Evolutionary conservation across 2,888 invertebrate genomes (phyloP).

Genomic region (Lithophane socia): DNA sequence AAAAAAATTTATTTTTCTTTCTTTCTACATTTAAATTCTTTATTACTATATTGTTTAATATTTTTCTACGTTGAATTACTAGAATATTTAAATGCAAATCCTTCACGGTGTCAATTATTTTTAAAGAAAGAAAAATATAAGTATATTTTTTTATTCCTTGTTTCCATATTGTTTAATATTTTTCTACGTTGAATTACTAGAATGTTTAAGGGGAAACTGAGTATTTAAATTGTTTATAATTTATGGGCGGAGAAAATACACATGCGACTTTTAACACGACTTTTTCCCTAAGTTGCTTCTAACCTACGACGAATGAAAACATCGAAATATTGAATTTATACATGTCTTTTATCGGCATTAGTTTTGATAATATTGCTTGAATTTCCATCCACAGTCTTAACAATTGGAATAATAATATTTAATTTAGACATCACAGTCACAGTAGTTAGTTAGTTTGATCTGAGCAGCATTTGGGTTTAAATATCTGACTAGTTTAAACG

Average conservation of each 20-base stretch:
- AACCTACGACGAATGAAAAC: neutral
- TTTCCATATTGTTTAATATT: neutral
- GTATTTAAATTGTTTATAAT: neutral
- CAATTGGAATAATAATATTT: neutral
- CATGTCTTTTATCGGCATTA: neutral
- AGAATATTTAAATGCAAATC: slow-evolving; percentile 39
- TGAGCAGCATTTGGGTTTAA: neutral
- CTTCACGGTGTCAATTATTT: slow-evolving; percentile 56
- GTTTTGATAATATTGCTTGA: neutral
- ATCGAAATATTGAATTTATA: neutral
- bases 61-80: neutral
- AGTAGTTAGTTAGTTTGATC: neutral
- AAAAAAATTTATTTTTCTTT: too few relatives aligned
- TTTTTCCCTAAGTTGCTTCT: neutral
- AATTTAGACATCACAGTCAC: neutral
- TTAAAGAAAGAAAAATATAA: too few relatives aligned
- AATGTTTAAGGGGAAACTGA: too few relatives aligned
- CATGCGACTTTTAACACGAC: too few relatives aligned
- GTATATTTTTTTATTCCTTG: neutral
- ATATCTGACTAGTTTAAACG: neutral
- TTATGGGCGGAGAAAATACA: neutral
- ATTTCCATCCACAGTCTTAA: neutral
- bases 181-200: neutral
- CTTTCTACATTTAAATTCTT: neutral
- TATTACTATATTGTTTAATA: neutral